Conservation (phyloP, 92 coral and sea anemone species). For the Zoanthus sociatus region DNA sequence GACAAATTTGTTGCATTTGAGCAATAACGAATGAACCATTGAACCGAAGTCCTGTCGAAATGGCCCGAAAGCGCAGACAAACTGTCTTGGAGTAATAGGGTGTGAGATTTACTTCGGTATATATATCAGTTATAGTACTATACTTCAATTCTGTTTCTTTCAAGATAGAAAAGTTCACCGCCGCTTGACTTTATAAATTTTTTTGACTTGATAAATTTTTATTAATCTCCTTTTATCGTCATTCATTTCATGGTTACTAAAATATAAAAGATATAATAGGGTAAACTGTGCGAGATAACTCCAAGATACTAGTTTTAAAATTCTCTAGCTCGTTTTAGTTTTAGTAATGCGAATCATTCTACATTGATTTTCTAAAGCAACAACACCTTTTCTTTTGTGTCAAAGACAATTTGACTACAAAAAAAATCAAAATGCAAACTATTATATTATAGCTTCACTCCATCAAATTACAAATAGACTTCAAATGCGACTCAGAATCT, state of each 20-base stretch:
- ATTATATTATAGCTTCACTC: no score
- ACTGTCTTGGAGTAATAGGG: not conserved
- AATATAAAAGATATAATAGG: not conserved
- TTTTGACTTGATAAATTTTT: not conserved
- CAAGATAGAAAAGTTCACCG: not conserved
- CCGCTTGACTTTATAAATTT: not conserved
- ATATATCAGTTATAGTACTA: not conserved
- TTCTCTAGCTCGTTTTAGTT: not conserved
- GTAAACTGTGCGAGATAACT: not conserved
- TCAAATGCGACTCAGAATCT: not conserved
- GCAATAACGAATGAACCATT: not conserved
- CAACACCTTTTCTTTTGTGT: not conserved
- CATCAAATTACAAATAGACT: not conserved
- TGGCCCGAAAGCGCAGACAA: not conserved
- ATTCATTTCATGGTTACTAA: not conserved
- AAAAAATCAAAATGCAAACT: slow-evolving; percentile 16
- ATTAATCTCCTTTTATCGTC: not conserved
- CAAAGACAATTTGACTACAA: slow-evolving; percentile 14
- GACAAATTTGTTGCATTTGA: not conserved
- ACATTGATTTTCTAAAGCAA: not conserved
- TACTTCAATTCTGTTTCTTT: not conserved
- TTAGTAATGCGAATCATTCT: not conserved
- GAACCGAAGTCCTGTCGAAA: not conserved
- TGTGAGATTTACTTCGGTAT: not conserved
- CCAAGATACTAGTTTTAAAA: not conserved